These are phyloP conservation scores for Pararge aegeria DNA, from an alignment of 1,140 invertebrate species.

Conservation along the genomic window DNA sequence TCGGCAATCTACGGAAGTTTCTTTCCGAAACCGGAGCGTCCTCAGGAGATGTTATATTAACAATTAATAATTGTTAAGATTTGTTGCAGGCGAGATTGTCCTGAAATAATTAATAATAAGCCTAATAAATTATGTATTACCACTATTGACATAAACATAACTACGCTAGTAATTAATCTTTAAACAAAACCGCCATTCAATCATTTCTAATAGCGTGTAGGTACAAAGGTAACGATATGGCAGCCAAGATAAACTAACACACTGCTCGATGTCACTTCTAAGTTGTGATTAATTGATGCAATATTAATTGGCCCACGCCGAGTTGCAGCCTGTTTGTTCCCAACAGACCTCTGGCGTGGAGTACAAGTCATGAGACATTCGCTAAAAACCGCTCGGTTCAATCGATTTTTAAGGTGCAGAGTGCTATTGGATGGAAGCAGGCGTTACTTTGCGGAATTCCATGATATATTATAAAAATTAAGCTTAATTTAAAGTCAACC, in stretches of 20 bases:
- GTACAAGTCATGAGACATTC: conserved; percentile 4
- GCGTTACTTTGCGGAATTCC: no score
- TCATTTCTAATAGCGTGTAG: neutral
- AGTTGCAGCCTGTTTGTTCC: conserved; percentile 22
- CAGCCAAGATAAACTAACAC: conserved; percentile 12
- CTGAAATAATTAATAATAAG: no score
- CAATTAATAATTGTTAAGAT: no score
- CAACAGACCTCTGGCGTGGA: conserved; percentile 12
- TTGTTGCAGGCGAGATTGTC: no score
- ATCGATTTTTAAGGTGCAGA: no score
- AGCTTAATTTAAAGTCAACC: no score
- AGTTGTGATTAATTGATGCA: conserved; percentile 29
- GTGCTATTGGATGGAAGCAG: no score
- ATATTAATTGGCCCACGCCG: conserved; percentile 24
- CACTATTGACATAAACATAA: neutral
- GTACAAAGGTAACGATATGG: neutral
- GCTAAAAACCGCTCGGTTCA: no score
- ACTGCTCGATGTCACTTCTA: conserved; percentile 20
- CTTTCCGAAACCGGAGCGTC: no score
- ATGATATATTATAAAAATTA: no score
- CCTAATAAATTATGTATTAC: neutral
- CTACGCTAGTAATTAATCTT: neutral
- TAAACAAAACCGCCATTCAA: neutral
- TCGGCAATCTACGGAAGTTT: no score
- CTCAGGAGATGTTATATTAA: no score